These are phyloP conservation scores for Oceanodroma tethys DNA, from an alignment of 2,113 vertebrate genomes.

Conservation along the genomic window DNA sequence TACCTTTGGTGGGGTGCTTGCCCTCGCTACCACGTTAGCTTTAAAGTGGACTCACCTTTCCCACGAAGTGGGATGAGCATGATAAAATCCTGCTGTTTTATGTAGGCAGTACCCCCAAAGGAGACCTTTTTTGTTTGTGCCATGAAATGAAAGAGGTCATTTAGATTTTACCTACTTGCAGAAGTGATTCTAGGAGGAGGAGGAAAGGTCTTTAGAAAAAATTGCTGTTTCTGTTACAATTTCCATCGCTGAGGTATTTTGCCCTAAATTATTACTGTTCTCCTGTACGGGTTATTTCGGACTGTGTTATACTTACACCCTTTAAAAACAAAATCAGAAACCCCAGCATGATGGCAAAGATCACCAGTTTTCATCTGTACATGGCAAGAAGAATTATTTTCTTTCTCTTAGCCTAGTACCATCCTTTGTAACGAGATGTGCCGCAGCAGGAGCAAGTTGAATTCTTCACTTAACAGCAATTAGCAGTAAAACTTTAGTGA, in stretches of 20 bases:
- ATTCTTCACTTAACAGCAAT: slow-evolving; percentile 5
- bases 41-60: neutral
- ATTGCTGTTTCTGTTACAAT: neutral
- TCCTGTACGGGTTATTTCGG: neutral
- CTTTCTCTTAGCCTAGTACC: neutral
- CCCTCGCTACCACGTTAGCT: neutral
- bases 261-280: neutral
- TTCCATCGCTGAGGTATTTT: neutral
- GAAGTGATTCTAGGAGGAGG: neutral
- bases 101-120: neutral
- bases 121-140: neutral
- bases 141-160: neutral
- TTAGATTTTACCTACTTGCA: neutral
- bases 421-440: neutral
- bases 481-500: neutral
- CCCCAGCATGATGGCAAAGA: neutral
- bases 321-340: neutral
- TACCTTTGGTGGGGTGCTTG: neutral
- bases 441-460: neutral
- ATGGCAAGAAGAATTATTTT: neutral
- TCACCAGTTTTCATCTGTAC: neutral
- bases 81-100: neutral
- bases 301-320: neutral
- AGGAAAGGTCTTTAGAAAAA: neutral
- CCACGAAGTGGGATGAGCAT: neutral